Evolutionary conservation across 1,140 invertebrate genomes (phyloP).

Genomic region (Hypothenemus hampei): DNA sequence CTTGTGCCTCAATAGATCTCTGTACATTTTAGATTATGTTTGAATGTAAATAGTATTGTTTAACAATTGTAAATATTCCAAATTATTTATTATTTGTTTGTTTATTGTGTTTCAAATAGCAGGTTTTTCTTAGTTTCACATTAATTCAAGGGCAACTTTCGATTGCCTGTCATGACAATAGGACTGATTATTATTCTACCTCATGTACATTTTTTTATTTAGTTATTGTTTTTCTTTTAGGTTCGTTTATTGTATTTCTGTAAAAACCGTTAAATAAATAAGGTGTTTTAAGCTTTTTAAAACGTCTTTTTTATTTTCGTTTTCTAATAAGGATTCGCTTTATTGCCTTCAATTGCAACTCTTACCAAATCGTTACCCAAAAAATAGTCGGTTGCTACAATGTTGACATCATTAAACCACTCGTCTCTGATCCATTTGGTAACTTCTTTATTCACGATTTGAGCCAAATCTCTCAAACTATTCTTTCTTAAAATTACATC

Average conservation of each 20-base stretch:
- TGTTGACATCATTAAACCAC: slow-evolving; percentile 64
- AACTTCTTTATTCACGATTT: slow-evolving; percentile 62
- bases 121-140: no score
- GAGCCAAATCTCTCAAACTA: slow-evolving; percentile 64
- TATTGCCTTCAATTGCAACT: slow-evolving; percentile 54
- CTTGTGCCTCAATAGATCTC: not conserved
- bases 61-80: slow-evolving; percentile 29
- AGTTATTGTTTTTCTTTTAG: not conserved
- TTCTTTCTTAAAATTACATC: slow-evolving; percentile 61
- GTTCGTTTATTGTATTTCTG: not conserved
- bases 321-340: slow-evolving; percentile 22
- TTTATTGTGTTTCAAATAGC: not conserved
- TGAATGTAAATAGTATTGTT: slow-evolving; percentile 19
- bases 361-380: slow-evolving; percentile 70
- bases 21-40: slow-evolving; percentile 19
- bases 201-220: slow-evolving; percentile 32
- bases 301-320: no score
- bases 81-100: not conserved
- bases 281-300: no score
- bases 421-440: slow-evolving; percentile 59
- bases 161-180: no score
- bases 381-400: slow-evolving; percentile 74
- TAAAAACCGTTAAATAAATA: no score
- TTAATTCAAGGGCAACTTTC: no score
- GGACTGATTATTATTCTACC: slow-evolving; percentile 46